These are phyloP conservation scores for Australoheros scitulus DNA, from an alignment of 2,113 vertebrate genomes.

Conservation along the genomic window DNA sequence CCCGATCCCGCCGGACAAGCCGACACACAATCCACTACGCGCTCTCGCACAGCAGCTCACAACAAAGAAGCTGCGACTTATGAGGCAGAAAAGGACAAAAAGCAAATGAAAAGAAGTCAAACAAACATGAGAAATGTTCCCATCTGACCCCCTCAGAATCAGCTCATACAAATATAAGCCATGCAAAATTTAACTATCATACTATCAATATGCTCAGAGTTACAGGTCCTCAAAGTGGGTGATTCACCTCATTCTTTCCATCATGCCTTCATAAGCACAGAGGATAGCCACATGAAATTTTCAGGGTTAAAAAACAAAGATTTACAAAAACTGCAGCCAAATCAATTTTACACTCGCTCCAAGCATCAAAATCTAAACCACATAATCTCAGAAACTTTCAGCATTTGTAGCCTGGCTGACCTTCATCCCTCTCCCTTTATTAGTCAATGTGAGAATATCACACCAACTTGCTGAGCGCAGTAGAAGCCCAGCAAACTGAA, in stretches of 20 bases:
- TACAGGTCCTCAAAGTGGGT: not conserved
- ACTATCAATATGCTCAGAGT: not conserved
- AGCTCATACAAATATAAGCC: not conserved
- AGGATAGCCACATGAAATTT: too few species aligned
- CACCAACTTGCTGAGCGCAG: not conserved
- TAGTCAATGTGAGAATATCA: not conserved
- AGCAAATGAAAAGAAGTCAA: not conserved
- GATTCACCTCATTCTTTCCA: not conserved
- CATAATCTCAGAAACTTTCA: not conserved
- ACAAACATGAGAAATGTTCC: not conserved
- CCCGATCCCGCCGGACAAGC: not conserved
- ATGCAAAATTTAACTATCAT: not conserved
- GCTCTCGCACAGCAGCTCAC: not conserved
- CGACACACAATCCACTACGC: not conserved
- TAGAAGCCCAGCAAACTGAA: not conserved
- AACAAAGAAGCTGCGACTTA: not conserved
- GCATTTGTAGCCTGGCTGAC: not conserved
- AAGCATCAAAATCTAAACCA: not conserved
- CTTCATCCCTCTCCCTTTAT: not conserved
- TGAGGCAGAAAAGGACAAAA: not conserved
- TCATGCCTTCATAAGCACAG: fast-evolving
- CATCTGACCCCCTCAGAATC: not conserved
- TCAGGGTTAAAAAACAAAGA: not conserved
- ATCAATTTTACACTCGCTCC: not conserved
- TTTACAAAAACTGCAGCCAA: not conserved